phyloP scores from a whole-genome alignment of 2,888 invertebrate genomes.

The Tholera decimalis region DNA sequence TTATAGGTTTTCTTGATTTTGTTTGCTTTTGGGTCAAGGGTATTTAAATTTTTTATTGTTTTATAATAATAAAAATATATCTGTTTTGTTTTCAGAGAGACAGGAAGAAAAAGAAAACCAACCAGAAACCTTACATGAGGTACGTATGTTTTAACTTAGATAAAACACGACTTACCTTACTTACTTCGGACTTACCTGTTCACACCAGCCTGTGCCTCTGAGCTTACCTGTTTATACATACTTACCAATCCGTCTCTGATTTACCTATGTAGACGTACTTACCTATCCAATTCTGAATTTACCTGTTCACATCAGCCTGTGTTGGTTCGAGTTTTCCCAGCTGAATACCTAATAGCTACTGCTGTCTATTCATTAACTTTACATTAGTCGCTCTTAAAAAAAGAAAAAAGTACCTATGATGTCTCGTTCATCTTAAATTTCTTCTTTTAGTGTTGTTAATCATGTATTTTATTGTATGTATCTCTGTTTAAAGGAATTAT shows the following conservation, averaged over 20 bases:
- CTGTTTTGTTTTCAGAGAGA: conserved; percentile 36
- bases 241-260: conserved; percentile 14
- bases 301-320: conserved; percentile 16
- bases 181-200: conserved; percentile 12
- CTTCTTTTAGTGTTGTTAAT: conserved; percentile 51
- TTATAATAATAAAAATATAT: conserved; percentile 38
- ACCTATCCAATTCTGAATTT: too few species aligned
- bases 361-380: conserved; percentile 52
- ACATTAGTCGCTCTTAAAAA: conserved; percentile 52
- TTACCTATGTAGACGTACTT: conserved; percentile 15
- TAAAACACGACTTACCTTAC: conserved; percentile 27
- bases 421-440: conserved; percentile 51
- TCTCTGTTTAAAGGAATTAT: conserved; percentile 42
- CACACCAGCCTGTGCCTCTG: too few species aligned
- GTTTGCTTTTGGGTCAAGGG: conserved; percentile 18
- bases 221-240: not conserved
- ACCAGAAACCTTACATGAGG: conserved; percentile 50
- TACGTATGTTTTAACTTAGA: conserved; percentile 42
- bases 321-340: conserved; percentile 35
- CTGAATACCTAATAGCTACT: conserved; percentile 50
- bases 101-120: conserved; percentile 51
- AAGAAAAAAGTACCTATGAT: conserved; percentile 48
- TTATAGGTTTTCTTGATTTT: conserved; percentile 17
- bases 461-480: conserved; percentile 52
- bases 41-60: conserved; percentile 15